Evolutionary conservation across 2,888 invertebrate genomes (phyloP).

Genomic region (Flabesymbios commensalis): DNA sequence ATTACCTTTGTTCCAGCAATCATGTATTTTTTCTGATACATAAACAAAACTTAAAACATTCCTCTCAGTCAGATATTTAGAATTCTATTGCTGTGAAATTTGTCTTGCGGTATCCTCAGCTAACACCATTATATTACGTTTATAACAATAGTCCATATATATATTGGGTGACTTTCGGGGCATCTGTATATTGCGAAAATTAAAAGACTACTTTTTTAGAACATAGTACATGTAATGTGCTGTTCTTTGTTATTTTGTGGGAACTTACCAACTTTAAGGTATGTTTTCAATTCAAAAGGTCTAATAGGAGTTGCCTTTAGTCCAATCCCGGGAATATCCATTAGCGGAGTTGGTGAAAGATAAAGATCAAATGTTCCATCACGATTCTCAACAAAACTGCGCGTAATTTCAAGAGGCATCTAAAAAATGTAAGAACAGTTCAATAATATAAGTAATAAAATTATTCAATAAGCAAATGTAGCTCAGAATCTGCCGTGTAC

Average conservation of each 20-base stretch:
- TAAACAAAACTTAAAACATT: too few species aligned
- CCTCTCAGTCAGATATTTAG: too few species aligned
- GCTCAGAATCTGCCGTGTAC: too few species aligned
- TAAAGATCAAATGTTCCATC: slow-evolving; percentile 67
- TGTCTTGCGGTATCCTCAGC: neutral
- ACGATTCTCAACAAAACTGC: slow-evolving; percentile 69
- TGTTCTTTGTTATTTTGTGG: too few species aligned
- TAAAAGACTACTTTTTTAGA: neutral
- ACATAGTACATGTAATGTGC: too few species aligned
- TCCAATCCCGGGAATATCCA: slow-evolving; percentile 30
- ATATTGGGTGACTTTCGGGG: neutral
- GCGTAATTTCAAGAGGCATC: slow-evolving; percentile 70
- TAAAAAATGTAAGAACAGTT: too few species aligned
- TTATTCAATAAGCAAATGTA: too few species aligned
- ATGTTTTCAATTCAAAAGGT: slow-evolving; percentile 69
- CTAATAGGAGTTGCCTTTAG: slow-evolving; percentile 63
- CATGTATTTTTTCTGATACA: too few species aligned
- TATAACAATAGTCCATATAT: neutral
- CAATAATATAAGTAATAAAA: too few species aligned
- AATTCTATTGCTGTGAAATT: neutral
- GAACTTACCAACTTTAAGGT: slow-evolving; percentile 71
- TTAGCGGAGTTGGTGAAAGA: slow-evolving; percentile 47
- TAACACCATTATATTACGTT: neutral
- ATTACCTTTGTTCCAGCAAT: too few species aligned
- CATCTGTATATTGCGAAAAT: neutral